A percentile compares a stretch with the other conserved stretches of the same genome.
Conservation (phyloP, 1,140 invertebrate genomes). For the Drosophila navojoa region DNA sequence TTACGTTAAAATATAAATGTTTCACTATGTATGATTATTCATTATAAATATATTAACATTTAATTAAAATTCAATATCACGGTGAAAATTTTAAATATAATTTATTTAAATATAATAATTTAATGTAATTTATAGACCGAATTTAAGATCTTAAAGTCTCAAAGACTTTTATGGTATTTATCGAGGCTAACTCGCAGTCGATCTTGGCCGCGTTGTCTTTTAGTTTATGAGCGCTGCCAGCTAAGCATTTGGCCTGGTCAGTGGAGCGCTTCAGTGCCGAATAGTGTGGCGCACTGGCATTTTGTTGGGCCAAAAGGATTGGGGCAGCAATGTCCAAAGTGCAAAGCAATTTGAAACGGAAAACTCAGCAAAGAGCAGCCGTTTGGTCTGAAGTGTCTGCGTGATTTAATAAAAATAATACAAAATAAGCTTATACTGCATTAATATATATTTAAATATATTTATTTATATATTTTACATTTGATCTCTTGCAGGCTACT, state of each 20-base stretch:
- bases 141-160: background rate
- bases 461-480: background rate
- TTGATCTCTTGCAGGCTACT: slow-evolving; percentile 36
- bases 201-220: background rate
- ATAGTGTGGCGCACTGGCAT: slow-evolving; percentile 1
- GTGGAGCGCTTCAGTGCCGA: slow-evolving; percentile 1
- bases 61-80: no score
- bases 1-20: no score
- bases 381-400: background rate
- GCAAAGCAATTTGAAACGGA: slow-evolving; percentile 25
- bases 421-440: no score
- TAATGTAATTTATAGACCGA: no score
- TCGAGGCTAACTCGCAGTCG: background rate
- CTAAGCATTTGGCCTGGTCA: background rate
- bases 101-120: no score
- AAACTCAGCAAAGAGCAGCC: slow-evolving; percentile 8
- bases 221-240: background rate
- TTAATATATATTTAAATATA: no score
- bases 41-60: no score
- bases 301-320: slow-evolving; percentile 2
- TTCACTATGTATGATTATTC: no score
- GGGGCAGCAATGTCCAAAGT: background rate
- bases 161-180: background rate
- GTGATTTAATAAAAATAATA: background rate
- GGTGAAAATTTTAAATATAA: no score